Evolutionary conservation across 2,888 invertebrate species (phyloP).

Genomic region (Macrophya alboannulata): DNA sequence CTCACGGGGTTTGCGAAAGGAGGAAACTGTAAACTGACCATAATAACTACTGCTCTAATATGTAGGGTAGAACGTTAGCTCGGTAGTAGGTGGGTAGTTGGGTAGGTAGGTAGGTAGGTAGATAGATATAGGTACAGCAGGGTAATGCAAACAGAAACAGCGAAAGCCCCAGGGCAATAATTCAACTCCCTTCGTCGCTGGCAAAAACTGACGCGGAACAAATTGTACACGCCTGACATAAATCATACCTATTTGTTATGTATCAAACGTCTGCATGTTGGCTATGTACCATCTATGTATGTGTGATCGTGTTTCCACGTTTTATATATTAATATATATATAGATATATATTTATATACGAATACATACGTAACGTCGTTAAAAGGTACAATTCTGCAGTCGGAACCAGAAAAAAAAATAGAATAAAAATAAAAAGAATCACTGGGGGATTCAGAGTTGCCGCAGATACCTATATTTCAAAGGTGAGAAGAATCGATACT

Average conservation of each 20-base stretch:
- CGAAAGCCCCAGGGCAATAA: slow-evolving; percentile 69
- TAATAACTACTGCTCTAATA: slow-evolving; percentile 43
- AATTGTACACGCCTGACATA: slow-evolving; percentile 75
- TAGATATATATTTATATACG: background rate
- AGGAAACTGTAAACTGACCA: slow-evolving; percentile 38
- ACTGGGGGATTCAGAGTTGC: background rate
- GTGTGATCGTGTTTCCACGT: background rate
- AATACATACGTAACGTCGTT: background rate
- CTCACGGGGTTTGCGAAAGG: background rate
- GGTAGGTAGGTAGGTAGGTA: no score
- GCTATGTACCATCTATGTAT: slow-evolving; percentile 3
- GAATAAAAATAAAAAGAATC: background rate
- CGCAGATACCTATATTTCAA: background rate
- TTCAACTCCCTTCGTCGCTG: slow-evolving; percentile 69
- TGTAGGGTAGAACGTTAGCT: slow-evolving; percentile 23
- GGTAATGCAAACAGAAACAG: slow-evolving; percentile 46
- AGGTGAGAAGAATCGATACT: background rate
- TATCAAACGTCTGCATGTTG: slow-evolving; percentile 27
- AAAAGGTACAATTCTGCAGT: background rate
- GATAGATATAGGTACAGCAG: background rate
- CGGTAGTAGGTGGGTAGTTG: background rate
- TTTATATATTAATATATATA: background rate
- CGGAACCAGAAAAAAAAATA: background rate
- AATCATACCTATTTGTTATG: slow-evolving; percentile 70
- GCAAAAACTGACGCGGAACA: slow-evolving; percentile 77